Conservation (phyloP, 2,888 invertebrate genomes). For the Caenorhabditis drosophilae region DNA sequence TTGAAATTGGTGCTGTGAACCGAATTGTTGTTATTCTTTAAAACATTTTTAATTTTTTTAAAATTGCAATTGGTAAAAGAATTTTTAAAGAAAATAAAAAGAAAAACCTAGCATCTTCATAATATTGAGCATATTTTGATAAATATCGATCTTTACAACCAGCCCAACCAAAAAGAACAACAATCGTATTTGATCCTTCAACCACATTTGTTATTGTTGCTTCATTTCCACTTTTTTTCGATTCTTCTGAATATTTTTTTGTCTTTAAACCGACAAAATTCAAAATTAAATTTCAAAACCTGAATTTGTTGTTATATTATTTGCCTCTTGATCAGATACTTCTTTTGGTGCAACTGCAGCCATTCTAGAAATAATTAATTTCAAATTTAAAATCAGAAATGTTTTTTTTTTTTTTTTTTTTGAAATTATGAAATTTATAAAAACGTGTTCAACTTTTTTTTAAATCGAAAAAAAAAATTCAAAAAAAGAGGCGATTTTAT, state of each 20-base stretch:
- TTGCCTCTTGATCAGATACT: constrained; percentile 30
- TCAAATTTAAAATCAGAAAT: no score
- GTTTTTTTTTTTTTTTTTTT: no score
- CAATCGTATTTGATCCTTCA: constrained; percentile 72
- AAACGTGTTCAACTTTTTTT: no score
- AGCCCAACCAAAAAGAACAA: constrained; percentile 81
- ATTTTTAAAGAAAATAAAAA: not conserved
- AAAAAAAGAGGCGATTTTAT: no score
- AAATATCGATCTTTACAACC: constrained; percentile 81
- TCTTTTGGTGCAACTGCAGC: constrained; percentile 32
- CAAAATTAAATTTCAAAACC: constrained; percentile 12
- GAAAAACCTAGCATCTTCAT: constrained; percentile 78
- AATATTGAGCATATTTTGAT: constrained; percentile 81
- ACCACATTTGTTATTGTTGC: constrained; percentile 19
- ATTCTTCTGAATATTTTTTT: constrained; percentile 20
- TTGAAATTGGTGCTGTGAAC: constrained; percentile 62
- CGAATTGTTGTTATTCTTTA: constrained; percentile 60
- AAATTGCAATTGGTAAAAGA: not conserved
- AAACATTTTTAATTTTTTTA: no score
- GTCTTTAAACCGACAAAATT: no score
- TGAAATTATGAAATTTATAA: no score
- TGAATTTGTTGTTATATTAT: constrained; percentile 19
- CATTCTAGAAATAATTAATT: constrained; percentile 15
- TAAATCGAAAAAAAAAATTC: no score
- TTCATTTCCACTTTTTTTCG: constrained; percentile 21